phyloP scores from a whole-genome alignment of 2,888 invertebrate species.

The Seira sanloemensis region DNA sequence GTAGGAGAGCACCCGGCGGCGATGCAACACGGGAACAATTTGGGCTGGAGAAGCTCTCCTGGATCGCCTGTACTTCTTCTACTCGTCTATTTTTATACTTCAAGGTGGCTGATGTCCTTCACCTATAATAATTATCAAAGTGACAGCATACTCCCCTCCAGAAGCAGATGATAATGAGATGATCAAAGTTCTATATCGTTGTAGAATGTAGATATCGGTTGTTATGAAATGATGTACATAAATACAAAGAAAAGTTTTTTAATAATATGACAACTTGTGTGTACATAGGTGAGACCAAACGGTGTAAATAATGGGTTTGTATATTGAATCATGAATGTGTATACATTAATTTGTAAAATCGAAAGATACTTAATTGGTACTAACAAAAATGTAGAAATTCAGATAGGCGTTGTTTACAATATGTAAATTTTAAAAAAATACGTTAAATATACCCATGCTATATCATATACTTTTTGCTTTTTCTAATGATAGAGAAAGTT shows the following conservation, averaged over 20 bases:
- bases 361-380: too few relatives aligned
- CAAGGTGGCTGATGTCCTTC: slow-evolving; percentile 36
- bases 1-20: slow-evolving; percentile 91
- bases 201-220: neutral
- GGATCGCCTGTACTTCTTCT: slow-evolving; percentile 42
- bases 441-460: too few relatives aligned
- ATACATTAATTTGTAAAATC: too few relatives aligned
- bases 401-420: too few relatives aligned
- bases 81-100: slow-evolving; percentile 51
- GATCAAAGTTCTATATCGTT: neutral
- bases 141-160: neutral
- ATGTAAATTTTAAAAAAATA: too few relatives aligned
- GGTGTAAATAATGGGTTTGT: slow-evolving; percentile 19
- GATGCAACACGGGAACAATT: slow-evolving; percentile 80
- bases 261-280: neutral
- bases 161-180: neutral
- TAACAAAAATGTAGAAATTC: too few relatives aligned
- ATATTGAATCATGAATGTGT: neutral
- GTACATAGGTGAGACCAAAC: slow-evolving; percentile 40
- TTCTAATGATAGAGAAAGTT: too few relatives aligned
- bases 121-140: slow-evolving; percentile 8
- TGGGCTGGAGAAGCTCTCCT: slow-evolving; percentile 63
- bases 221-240: slow-evolving; percentile 9
- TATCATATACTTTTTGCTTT: too few relatives aligned
- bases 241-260: slow-evolving; percentile 13